Conservation (phyloP, 2,113 vertebrate genomes). For the Hassar affinis region DNA sequence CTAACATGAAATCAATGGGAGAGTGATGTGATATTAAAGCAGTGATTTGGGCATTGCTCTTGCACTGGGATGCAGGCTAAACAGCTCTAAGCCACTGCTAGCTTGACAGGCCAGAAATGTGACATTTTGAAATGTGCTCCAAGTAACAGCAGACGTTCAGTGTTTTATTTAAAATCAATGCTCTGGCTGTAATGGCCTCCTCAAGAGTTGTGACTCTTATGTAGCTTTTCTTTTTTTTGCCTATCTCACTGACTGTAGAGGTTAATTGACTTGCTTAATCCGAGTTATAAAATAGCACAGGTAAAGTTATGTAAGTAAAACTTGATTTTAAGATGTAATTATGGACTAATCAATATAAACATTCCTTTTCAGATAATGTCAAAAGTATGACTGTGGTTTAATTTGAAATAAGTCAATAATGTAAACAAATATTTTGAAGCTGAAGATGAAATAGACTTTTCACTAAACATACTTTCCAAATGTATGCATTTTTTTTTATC, state of each 20-base stretch:
- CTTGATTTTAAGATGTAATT: neutral
- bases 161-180: constrained; percentile 59
- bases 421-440: neutral
- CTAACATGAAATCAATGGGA: constrained; percentile 58
- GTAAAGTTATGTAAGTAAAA: neutral
- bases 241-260: constrained; percentile 16
- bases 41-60: constrained; percentile 51
- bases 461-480: neutral
- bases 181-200: constrained; percentile 45
- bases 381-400: neutral
- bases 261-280: neutral
- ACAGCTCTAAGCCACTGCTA: constrained; percentile 54
- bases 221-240: constrained; percentile 46
- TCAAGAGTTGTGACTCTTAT: constrained; percentile 48
- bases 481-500: neutral
- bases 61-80: constrained; percentile 52
- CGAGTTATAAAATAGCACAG: neutral
- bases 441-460: neutral
- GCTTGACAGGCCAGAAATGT: constrained; percentile 56
- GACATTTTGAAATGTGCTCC: constrained; percentile 57
- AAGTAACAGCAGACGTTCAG: constrained; percentile 52
- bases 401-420: neutral
- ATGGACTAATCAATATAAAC: neutral
- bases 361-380: neutral
- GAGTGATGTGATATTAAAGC: constrained; percentile 56